Evolutionary conservation across 2,888 invertebrate genomes (phyloP).

Genomic region (Rhodophaea formosa): DNA sequence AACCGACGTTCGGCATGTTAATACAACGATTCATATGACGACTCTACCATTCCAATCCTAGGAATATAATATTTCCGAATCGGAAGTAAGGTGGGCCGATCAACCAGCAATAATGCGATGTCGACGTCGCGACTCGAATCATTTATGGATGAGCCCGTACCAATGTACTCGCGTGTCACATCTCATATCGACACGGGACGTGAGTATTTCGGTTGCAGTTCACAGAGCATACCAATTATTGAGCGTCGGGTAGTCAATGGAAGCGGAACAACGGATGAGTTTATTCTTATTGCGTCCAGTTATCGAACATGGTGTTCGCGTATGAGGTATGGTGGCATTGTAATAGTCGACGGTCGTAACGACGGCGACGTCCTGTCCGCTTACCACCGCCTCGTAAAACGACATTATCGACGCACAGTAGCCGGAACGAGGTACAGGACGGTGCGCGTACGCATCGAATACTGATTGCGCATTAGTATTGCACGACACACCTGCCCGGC

Average conservation of each 20-base stretch:
- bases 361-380: constrained; percentile 80
- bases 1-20: constrained; percentile 61
- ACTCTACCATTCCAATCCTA: constrained; percentile 62
- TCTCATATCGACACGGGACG: constrained; percentile 27
- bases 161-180: constrained; percentile 31
- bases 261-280: constrained; percentile 53
- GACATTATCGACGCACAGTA: constrained; percentile 81
- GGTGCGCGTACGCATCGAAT: constrained; percentile 72
- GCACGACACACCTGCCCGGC: constrained; percentile 76
- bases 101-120: constrained; percentile 75
- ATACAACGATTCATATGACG: constrained; percentile 58
- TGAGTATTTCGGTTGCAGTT: constrained; percentile 58
- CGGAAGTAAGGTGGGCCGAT: constrained; percentile 77
- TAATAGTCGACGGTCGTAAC: constrained; percentile 77
- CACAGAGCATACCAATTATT: constrained; percentile 41
- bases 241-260: constrained; percentile 57
- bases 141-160: constrained; percentile 64
- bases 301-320: constrained; percentile 58
- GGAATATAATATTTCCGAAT: constrained; percentile 79
- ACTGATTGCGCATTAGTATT: constrained; percentile 80
- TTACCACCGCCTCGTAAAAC: constrained; percentile 75
- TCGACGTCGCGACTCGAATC: constrained; percentile 74
- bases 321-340: constrained; percentile 75
- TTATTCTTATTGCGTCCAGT: constrained; percentile 46
- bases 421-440: constrained; percentile 81